Percentiles rank a stretch among this genome's conserved stretches.
Evolutionary conservation across 2,113 vertebrate species (phyloP).

Genomic region (Catagonus wagneri): DNA sequence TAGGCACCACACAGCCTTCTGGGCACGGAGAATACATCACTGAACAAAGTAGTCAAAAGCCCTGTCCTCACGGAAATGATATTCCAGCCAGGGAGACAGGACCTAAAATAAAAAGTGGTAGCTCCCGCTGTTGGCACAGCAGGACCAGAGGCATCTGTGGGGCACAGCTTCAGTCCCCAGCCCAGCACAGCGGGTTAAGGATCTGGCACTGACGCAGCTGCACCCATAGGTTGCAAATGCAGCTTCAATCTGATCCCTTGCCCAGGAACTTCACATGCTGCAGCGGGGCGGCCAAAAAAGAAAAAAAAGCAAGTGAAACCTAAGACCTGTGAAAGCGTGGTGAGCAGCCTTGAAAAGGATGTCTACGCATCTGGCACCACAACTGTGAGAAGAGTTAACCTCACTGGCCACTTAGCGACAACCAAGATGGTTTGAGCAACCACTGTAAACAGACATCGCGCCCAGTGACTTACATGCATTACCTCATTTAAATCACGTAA

Average conservation of each 20-base stretch:
- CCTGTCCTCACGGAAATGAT: background rate
- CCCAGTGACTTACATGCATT: background rate
- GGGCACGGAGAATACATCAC: background rate
- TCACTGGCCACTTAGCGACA: background rate
- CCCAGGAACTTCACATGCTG: no score
- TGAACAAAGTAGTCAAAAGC: background rate
- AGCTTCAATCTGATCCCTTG: no score
- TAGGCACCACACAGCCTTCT: background rate
- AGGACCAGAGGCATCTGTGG: no score
- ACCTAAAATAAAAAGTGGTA: background rate
- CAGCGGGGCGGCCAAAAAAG: no score
- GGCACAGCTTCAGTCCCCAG: no score
- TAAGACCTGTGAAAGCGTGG: background rate
- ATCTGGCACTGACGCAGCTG: no score
- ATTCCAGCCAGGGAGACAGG: background rate
- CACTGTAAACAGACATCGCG: rapidly evolving
- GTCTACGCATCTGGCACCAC: background rate
- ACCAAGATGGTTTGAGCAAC: background rate
- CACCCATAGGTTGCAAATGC: no score
- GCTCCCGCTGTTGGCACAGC: no score
- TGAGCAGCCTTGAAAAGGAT: background rate
- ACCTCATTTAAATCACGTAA: background rate
- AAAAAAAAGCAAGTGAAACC: background rate
- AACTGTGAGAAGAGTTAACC: background rate
- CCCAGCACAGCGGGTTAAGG: no score